Evolutionary conservation across 2,113 vertebrate species (phyloP), one percentile per base, ranked within the genome.

Genomic region (Deroptyus accipitrinus): DNA sequence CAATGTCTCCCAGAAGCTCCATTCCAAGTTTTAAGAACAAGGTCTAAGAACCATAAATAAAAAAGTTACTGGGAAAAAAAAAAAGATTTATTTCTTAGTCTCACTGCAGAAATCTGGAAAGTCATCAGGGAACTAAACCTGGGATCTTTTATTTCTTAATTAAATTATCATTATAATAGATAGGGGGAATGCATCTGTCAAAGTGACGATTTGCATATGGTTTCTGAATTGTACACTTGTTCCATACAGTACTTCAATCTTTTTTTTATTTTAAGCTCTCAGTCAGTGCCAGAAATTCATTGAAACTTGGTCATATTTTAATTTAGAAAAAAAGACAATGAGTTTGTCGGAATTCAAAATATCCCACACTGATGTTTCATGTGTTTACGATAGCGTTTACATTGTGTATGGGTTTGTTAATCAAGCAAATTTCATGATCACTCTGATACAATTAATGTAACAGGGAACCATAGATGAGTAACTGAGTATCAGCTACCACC

Each of bases 151-250:
- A 48, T 74, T 88, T 94, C 62, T 83, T 90, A 82, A 55, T 69
- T 75, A 91, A 89, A 37, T 92, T 86, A 83, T 68, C 78, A 83
- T 96, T 94, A 93, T 92, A 97, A 97, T 67, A 93, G 97, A 46
- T 59, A 48, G 18, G 74, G 55, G 76, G 70, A 87, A 93, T 74
- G 42, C 85, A 96, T 97, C 93, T 96, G 91, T 98, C 95, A 97
- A 96, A 94, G 86, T 95, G 93, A 95, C 86, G 84, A 69, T 86
- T 88, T 75, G 25, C 76, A 82, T 96, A 84, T 92, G 85, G 81
- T 95, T 55, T 97, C 80, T 95, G 87, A 97, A 95, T 97, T 83
- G 83, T 90, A 94, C 44, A 86, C 64, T 91, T 94, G 64, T 85
- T 97, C 84, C 55, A 61, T 37, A 86, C 54, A 94, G 67, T 86